These are phyloP conservation scores for Hirundichthys speculiger DNA, from an alignment of 2,113 vertebrate genomes.

Conservation along the genomic window DNA sequence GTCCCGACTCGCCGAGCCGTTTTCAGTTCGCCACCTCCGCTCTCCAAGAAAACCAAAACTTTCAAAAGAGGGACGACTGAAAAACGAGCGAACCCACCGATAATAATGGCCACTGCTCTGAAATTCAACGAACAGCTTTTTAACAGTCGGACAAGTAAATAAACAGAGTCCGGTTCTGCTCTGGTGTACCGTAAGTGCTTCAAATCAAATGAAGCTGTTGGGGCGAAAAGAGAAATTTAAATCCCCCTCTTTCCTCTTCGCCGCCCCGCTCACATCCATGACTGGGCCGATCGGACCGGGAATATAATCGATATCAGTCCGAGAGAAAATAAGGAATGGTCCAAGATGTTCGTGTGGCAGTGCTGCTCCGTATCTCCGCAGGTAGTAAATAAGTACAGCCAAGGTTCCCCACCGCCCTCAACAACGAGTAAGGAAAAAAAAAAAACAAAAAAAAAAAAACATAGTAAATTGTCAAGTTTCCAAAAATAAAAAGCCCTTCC, in stretches of 20 bases:
- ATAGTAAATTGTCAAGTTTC: not conserved
- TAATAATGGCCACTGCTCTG: not conserved
- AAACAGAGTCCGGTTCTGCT: slow-evolving; percentile 9
- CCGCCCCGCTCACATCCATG: slow-evolving; percentile 53
- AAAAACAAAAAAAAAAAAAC: not conserved
- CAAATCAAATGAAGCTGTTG: slow-evolving; percentile 47
- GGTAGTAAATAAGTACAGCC: slow-evolving; percentile 45
- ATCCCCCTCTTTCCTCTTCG: slow-evolving; percentile 63
- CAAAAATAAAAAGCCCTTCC: slow-evolving; percentile 9
- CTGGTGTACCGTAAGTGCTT: slow-evolving; percentile 31
- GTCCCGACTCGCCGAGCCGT: slow-evolving; percentile 58
- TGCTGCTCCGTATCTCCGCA: slow-evolving; percentile 30
- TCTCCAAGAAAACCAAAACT: slow-evolving; percentile 19
- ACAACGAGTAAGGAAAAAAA: slow-evolving; percentile 1
- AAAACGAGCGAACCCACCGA: not conserved
- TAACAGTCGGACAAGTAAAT: not conserved
- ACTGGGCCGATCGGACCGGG: slow-evolving; percentile 5
- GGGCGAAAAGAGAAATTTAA: slow-evolving; percentile 69
- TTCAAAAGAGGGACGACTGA: too few relatives aligned
- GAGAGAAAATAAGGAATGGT: slow-evolving; percentile 1
- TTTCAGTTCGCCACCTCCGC: slow-evolving; percentile 46
- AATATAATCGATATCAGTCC: not conserved
- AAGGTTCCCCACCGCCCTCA: not conserved
- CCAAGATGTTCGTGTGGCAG: not conserved
- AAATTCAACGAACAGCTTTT: not conserved